Base-by-base conservation (phyloP, 64 coral and sea anemone genomes). In the Catalaphyllia jardinei region DNA sequence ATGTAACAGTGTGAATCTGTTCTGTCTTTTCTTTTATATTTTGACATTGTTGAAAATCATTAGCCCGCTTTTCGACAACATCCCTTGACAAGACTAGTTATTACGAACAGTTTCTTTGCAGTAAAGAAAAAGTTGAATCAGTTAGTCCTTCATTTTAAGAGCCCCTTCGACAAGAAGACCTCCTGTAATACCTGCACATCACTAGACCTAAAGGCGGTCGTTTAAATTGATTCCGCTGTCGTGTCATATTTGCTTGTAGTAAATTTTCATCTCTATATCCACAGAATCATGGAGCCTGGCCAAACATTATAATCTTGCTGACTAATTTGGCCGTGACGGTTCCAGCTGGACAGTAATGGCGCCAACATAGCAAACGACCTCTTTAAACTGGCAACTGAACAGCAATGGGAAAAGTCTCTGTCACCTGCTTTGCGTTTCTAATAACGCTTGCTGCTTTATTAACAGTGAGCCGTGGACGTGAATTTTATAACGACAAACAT, bases 351-450 rank as follows among this genome's bases (percentile, higher is more conserved):
- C 31, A 9, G 11, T 2, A 10, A 28, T 39, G 65, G 65, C 31
- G 22, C 64, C 62, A 61, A 12, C 22, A 49, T 16, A 50, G 20
- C 38, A 42, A 77, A 22, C 39, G 49, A n/a, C 17, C 15, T 20
- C 16, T 5, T 22, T 22, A 38, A 83, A 51, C n/a, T n/a, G n/a
- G n/a, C 12, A 46, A 46, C 42, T 46, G 42, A 39, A 71, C 22
- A 27, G 4, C 31, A 28, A 85, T 85, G 81, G 71, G 27, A 85
- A 10, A 71, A 64, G 62, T 24, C 12, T 49, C 8, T 11, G 28
- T 52, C 24, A 25, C 13, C 24, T 71, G 31, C 18, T 52, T 85
- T 85, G 81, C 81, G 80, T 67, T 83, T 67, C 0, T 85, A 46
- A 25, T 24, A 27, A 65, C 80, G 62, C 61, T 83, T 4, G 17